phyloP scores from a whole-genome alignment of 2,888 invertebrate species.

The Adela reaumurella region DNA sequence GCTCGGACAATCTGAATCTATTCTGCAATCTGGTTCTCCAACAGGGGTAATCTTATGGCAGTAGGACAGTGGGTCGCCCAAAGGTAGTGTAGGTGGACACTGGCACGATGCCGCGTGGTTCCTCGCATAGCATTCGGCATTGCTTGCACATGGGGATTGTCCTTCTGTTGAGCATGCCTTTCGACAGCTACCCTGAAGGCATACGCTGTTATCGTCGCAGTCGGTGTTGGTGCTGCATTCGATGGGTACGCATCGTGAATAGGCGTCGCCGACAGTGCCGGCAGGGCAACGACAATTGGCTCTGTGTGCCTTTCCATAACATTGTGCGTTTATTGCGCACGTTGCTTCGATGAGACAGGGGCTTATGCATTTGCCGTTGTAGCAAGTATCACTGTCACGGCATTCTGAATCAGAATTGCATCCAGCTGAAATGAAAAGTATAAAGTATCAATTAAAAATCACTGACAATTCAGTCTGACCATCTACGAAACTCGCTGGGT shows the following conservation, averaged over 20 bases:
- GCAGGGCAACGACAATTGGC: constrained; percentile 75
- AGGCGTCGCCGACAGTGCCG: constrained; percentile 78
- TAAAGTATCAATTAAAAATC: background rate
- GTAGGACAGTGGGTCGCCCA: constrained; percentile 76
- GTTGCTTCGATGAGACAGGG: constrained; percentile 77
- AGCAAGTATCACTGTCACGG: constrained; percentile 73
- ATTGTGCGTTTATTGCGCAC: constrained; percentile 81
- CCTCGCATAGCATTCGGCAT: constrained; percentile 75
- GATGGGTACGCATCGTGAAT: constrained; percentile 68
- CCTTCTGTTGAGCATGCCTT: constrained; percentile 70
- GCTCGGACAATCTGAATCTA: constrained; percentile 77
- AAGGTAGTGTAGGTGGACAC: constrained; percentile 75
- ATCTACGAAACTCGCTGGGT: too few relatives aligned
- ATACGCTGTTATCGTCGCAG: constrained; percentile 72
- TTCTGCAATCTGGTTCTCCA: constrained; percentile 65
- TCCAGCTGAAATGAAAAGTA: constrained; percentile 58
- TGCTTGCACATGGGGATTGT: constrained; percentile 73
- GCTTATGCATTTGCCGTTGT: constrained; percentile 77
- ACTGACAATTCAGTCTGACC: too few relatives aligned
- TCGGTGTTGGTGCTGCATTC: constrained; percentile 79
- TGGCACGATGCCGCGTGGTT: constrained; percentile 80
- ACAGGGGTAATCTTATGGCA: constrained; percentile 57
- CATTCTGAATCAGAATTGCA: constrained; percentile 83
- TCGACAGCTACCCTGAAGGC: constrained; percentile 68
- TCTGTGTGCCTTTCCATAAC: constrained; percentile 75